Conservation (phyloP, 2,113 vertebrate species). For the Sphaerodactylus townsendi region DNA sequence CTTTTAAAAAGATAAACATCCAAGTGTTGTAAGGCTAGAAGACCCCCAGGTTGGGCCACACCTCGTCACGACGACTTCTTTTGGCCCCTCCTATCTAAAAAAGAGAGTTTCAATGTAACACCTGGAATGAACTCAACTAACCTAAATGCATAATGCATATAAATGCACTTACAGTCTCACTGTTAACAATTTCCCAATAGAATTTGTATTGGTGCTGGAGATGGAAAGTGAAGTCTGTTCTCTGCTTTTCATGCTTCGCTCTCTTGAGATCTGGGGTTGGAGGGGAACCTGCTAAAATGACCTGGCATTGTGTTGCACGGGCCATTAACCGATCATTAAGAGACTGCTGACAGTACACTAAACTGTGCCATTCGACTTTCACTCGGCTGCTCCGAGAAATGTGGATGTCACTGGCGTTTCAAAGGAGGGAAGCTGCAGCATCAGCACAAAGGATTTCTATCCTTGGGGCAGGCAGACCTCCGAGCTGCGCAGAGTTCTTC, state of each 20-base stretch:
- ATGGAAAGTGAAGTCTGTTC: neutral
- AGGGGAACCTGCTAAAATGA: neutral
- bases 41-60: too few species aligned
- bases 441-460: neutral
- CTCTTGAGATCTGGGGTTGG: neutral
- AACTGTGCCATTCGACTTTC: conserved; percentile 23
- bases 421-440: neutral
- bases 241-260: neutral
- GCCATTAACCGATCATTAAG: conserved; percentile 11
- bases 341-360: conserved; percentile 9
- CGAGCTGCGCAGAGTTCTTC: neutral
- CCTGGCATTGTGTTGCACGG: neutral
- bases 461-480: neutral
- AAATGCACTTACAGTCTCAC: too few species aligned
- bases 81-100: too few species aligned
- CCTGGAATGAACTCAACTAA: too few species aligned
- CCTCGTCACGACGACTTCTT: too few species aligned
- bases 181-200: too few species aligned
- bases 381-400: neutral
- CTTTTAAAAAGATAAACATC: too few species aligned
- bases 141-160: too few species aligned
- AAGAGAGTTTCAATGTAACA: too few species aligned
- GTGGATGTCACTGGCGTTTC: neutral
- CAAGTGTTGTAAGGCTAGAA: too few species aligned
- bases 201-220: neutral